Conservation (phyloP, 2,888 invertebrate genomes). For the Chalcis sispes region DNA sequence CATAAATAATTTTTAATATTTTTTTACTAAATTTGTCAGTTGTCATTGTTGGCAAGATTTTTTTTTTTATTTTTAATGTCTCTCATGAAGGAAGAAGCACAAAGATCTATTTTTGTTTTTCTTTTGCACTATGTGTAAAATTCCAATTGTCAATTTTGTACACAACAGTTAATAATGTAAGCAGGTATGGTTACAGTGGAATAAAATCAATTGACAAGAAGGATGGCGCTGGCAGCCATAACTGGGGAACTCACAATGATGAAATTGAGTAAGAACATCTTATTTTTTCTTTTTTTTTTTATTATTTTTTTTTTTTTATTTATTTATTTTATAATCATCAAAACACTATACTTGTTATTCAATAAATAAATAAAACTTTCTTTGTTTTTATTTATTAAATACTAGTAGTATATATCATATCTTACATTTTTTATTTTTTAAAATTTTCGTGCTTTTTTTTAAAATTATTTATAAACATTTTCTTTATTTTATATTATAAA, state of each 20-base stretch:
- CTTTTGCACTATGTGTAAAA: slow-evolving; percentile 21
- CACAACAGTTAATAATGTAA: slow-evolving; percentile 70
- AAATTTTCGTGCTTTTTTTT: background rate
- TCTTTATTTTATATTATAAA: slow-evolving; percentile 9
- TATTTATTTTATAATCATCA: background rate
- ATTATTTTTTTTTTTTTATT: slow-evolving; percentile 15
- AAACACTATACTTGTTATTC: slow-evolving; percentile 27
- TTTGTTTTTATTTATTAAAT: background rate
- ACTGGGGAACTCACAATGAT: slow-evolving; percentile 96
- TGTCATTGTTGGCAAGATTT: slow-evolving; percentile 27
- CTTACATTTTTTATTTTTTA: background rate
- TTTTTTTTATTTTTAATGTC: slow-evolving; percentile 26
- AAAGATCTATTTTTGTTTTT: slow-evolving; percentile 29
- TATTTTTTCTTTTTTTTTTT: slow-evolving; percentile 42
- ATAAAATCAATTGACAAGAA: slow-evolving; percentile 95
- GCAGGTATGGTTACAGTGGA: slow-evolving; percentile 82
- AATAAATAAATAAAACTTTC: slow-evolving; percentile 16
- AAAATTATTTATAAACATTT: slow-evolving; percentile 7
- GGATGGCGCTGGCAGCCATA: slow-evolving; percentile 95
- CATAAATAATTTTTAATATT: slow-evolving; percentile 9
- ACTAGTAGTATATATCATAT: background rate
- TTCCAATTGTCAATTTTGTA: slow-evolving; percentile 30
- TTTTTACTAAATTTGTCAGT: slow-evolving; percentile 5
- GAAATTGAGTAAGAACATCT: slow-evolving; percentile 85
- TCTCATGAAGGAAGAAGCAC: slow-evolving; percentile 42